Percentiles rank a stretch among this genome's conserved stretches.
phyloP scores from a whole-genome alignment of 2,113 vertebrate genomes.

The Lamprotornis superbus region DNA sequence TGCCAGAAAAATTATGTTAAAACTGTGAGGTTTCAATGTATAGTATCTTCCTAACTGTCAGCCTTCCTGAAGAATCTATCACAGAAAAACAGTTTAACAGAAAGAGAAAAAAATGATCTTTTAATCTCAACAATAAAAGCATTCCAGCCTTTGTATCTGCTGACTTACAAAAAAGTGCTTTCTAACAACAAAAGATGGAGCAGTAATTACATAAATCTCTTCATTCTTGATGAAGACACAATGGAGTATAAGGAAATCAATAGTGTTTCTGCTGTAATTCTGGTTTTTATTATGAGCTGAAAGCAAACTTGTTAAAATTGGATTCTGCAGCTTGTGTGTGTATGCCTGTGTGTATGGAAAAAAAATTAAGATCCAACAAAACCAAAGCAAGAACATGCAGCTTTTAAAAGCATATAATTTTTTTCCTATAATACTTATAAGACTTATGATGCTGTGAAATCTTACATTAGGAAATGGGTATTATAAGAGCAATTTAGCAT shows the following conservation, averaged over 20 bases:
- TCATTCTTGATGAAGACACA: slow-evolving; percentile 82
- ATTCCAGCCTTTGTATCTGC: slow-evolving; percentile 77
- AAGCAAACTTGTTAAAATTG: slow-evolving; percentile 81
- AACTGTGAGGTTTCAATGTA: slow-evolving; percentile 36
- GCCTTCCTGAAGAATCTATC: slow-evolving; percentile 60
- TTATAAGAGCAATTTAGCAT: slow-evolving; percentile 9
- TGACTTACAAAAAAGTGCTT: slow-evolving; percentile 80
- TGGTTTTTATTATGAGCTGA: slow-evolving; percentile 79
- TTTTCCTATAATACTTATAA: slow-evolving; percentile 38
- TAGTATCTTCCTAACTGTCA: slow-evolving; percentile 54
- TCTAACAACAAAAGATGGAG: slow-evolving; percentile 78
- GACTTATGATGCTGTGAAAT: slow-evolving; percentile 52
- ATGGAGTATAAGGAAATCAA: slow-evolving; percentile 76
- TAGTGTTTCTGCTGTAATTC: slow-evolving; percentile 73
- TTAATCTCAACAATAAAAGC: slow-evolving; percentile 80
- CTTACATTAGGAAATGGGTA: slow-evolving; percentile 55
- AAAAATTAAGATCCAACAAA: slow-evolving; percentile 58
- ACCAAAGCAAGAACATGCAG: slow-evolving; percentile 57
- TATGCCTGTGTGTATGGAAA: not conserved
- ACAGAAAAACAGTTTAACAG: slow-evolving; percentile 68
- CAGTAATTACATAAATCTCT: slow-evolving; percentile 85
- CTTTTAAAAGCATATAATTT: slow-evolving; percentile 63
- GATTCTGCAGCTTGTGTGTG: slow-evolving; percentile 65
- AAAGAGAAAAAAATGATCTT: slow-evolving; percentile 66
- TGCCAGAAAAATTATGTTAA: slow-evolving; percentile 30